phyloP scores from a whole-genome alignment of 1,140 invertebrate species.

The Aphelinus certus region DNA sequence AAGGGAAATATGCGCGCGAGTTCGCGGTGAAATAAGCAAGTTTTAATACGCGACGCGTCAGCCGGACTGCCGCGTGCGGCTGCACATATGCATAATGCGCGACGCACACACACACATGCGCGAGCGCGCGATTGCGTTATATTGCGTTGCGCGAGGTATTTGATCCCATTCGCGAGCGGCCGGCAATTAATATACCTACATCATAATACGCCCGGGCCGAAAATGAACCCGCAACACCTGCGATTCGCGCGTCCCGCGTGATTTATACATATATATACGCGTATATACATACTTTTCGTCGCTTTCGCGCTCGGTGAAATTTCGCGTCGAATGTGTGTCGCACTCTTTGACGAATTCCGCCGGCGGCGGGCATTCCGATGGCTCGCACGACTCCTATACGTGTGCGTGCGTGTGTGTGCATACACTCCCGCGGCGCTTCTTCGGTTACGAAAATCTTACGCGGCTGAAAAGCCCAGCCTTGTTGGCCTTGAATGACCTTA shows the following conservation, averaged over 20 bases:
- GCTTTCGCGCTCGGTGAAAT: not conserved
- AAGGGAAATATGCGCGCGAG: slow-evolving; percentile 50
- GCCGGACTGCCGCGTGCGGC: slow-evolving; percentile 34
- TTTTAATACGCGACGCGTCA: slow-evolving; percentile 54
- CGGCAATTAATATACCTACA: not conserved
- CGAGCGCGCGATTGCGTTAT: slow-evolving; percentile 19
- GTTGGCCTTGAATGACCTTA: too few relatives aligned
- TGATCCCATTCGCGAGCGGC: slow-evolving; percentile 16
- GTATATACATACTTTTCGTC: too few relatives aligned
- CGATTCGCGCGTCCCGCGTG: too few relatives aligned
- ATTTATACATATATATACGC: too few relatives aligned
- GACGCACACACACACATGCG: slow-evolving; percentile 3
- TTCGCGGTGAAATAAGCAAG: slow-evolving; percentile 52
- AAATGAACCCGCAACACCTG: too few relatives aligned
- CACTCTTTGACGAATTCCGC: slow-evolving; percentile 19
- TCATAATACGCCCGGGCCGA: too few relatives aligned
- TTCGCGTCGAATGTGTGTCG: not conserved
- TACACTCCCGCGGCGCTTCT: slow-evolving; percentile 12
- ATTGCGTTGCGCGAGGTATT: slow-evolving; percentile 32
- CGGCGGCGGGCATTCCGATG: slow-evolving; percentile 39
- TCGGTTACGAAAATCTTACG: slow-evolving; percentile 47
- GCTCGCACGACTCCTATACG: not conserved
- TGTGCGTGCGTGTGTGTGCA: not conserved
- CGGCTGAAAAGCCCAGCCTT: too few relatives aligned
- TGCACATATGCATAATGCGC: slow-evolving; percentile 26